Evolutionary conservation across 2,113 vertebrate genomes (phyloP).

Genomic region (Protobothrops flavoviridis): DNA sequence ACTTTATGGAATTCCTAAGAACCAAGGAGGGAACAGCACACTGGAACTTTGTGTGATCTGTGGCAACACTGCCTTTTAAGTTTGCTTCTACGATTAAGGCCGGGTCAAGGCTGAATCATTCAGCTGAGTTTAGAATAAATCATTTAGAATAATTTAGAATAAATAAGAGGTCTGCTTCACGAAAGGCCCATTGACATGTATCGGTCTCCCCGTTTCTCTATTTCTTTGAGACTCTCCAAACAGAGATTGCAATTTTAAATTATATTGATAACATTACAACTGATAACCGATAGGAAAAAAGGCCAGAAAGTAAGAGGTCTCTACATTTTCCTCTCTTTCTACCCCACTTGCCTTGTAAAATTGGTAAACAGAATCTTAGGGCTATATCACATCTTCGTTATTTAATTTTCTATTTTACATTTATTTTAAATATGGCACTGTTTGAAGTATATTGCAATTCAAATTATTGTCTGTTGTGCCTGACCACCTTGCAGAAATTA

Average conservation of each 20-base stretch:
- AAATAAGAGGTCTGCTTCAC: neutral
- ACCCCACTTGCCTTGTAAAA: neutral
- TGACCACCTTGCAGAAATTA: neutral
- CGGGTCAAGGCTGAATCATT: neutral
- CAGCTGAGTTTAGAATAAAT: neutral
- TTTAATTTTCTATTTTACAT: constrained; percentile 12
- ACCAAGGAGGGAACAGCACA: neutral
- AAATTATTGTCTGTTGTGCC: neutral
- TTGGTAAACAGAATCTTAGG: neutral
- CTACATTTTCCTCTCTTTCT: neutral
- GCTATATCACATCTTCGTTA: neutral
- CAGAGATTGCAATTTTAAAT: neutral
- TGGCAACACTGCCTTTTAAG: neutral
- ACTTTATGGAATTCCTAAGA: neutral
- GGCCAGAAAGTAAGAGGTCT: neutral
- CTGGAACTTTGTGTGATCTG: neutral
- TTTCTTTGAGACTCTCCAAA: neutral
- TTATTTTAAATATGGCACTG: constrained; percentile 3
- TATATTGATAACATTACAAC: neutral
- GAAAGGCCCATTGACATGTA: neutral
- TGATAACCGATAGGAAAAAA: neutral
- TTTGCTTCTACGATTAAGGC: neutral
- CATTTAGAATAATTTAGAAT: too few relatives aligned
- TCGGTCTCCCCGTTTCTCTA: neutral
- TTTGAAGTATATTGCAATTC: constrained; percentile 11